phyloP scores from a whole-genome alignment of 2,113 vertebrate genomes.

The Narcine bancroftii region DNA sequence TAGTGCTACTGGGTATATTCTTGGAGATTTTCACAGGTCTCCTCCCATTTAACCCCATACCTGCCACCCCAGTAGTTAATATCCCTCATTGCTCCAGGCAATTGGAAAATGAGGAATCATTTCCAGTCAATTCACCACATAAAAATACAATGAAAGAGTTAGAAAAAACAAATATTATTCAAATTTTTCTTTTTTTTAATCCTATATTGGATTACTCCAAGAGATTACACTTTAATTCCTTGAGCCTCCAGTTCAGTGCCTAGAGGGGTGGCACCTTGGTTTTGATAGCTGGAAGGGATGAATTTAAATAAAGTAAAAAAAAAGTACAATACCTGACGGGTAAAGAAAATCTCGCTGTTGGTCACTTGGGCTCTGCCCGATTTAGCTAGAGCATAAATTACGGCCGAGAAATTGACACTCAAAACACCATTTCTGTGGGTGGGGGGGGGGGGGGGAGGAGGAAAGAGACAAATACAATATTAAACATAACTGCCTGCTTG shows the following conservation, averaged over 20 bases:
- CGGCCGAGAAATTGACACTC: conserved; percentile 59
- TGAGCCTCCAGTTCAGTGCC: background rate
- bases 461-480: conserved; percentile 9
- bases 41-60: too few species aligned
- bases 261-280: background rate
- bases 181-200: accelerated
- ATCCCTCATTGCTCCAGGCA: too few species aligned
- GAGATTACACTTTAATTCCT: background rate
- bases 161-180: too few species aligned
- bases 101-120: too few species aligned
- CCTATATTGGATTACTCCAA: accelerated
- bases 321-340: conserved; percentile 39
- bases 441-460: too few species aligned
- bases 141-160: too few species aligned
- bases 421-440: conserved; percentile 54
- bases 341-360: conserved; percentile 42
- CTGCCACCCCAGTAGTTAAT: too few species aligned
- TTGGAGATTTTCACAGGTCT: too few species aligned
- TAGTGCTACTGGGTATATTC: background rate
- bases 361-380: conserved; percentile 43
- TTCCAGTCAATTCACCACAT: too few species aligned
- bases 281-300: background rate
- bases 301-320: background rate
- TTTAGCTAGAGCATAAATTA: conserved; percentile 55
- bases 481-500: background rate